A percentile compares a stretch with the other conserved stretches of the same genome.
Conservation (phyloP, 2,888 invertebrate genomes). For the Oscheius sp. region DNA sequence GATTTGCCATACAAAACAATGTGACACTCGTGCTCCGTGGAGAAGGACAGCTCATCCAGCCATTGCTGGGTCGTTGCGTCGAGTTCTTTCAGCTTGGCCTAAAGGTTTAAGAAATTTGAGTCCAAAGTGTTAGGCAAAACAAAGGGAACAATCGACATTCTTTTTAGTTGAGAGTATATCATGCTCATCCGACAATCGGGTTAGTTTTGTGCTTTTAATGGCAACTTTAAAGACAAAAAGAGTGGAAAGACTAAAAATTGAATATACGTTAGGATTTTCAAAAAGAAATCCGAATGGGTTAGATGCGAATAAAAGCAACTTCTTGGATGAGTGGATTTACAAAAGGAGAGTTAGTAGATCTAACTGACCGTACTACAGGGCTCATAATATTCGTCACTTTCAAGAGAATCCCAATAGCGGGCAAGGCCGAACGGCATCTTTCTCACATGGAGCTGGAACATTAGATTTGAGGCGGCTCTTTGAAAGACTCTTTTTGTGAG, state of each 20-base stretch:
- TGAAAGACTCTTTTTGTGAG: not conserved
- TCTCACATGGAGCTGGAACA: slow-evolving; percentile 21
- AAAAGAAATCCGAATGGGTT: too few relatives aligned
- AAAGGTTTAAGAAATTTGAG: too few relatives aligned
- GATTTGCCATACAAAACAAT: slow-evolving; percentile 64
- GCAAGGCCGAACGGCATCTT: slow-evolving; percentile 38
- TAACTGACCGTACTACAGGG: slow-evolving; percentile 4
- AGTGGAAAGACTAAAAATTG: too few relatives aligned
- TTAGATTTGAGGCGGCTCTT: slow-evolving; percentile 9
- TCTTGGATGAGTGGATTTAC: too few relatives aligned
- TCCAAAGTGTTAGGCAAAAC: too few relatives aligned
- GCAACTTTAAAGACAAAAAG: too few relatives aligned
- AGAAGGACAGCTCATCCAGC: slow-evolving; percentile 40
- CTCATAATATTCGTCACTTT: slow-evolving; percentile 35
- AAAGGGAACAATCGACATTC: too few relatives aligned
- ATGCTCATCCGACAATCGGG: too few relatives aligned
- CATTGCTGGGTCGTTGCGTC: slow-evolving; percentile 41
- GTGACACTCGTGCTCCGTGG: slow-evolving; percentile 57
- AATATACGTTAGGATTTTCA: too few relatives aligned
- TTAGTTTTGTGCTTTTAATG: too few relatives aligned
- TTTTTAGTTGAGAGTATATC: too few relatives aligned
- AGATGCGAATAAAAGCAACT: not conserved
- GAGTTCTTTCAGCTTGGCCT: slow-evolving; percentile 1
- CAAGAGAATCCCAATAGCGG: slow-evolving; percentile 52
- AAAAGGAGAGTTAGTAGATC: not conserved